A percentile compares a stretch with the other conserved stretches of the same genome.
These are phyloP conservation scores for Lycophotia porphyrea DNA, from an alignment of 2,888 invertebrate species.

Conservation along the genomic window DNA sequence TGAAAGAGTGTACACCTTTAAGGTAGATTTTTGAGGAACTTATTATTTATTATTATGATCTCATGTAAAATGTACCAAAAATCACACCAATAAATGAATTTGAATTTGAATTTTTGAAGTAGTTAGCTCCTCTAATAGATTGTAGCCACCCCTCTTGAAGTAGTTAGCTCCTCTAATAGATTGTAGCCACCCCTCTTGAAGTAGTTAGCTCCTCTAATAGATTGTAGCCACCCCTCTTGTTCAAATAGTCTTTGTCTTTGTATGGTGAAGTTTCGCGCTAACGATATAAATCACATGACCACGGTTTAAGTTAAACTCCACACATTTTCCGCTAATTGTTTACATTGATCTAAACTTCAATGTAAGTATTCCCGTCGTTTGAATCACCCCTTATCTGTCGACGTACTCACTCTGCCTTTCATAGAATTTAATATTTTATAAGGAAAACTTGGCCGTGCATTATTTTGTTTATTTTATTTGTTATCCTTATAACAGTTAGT, in stretches of 20 bases:
- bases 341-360: slow-evolving; percentile 40
- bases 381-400: slow-evolving; percentile 45
- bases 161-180: too few relatives aligned
- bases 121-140: too few relatives aligned
- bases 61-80: too few relatives aligned
- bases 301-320: slow-evolving; percentile 33
- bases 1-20: too few relatives aligned
- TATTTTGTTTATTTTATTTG: slow-evolving; percentile 41
- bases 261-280: background rate
- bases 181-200: too few relatives aligned
- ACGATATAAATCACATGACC: background rate
- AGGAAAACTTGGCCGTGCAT: slow-evolving; percentile 42
- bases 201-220: background rate
- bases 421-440: slow-evolving; percentile 51
- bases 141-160: too few relatives aligned
- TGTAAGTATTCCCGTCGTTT: slow-evolving; percentile 40
- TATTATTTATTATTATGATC: too few relatives aligned
- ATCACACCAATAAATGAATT: too few relatives aligned
- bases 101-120: too few relatives aligned
- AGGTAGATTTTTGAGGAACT: too few relatives aligned
- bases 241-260: background rate
- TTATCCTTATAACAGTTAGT: slow-evolving; percentile 44
- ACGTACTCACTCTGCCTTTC: slow-evolving; percentile 36
- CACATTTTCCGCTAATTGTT: slow-evolving; percentile 49
- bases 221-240: background rate